Conservation (phyloP, 2,888 invertebrate genomes). For the Mystacides longicornis region DNA sequence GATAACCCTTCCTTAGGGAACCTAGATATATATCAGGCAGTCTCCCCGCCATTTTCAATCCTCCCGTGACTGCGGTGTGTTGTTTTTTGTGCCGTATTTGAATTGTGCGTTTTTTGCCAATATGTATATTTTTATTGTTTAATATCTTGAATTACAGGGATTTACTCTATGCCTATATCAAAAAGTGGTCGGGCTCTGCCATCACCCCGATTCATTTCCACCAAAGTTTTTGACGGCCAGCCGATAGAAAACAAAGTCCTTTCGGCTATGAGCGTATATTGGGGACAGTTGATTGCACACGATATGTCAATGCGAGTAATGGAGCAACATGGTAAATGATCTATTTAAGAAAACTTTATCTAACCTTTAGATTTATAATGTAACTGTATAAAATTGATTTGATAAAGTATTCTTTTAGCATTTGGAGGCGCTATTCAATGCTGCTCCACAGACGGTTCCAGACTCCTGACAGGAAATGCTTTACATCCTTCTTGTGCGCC, state of each 20-base stretch:
- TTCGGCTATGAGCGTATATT: constrained; percentile 60
- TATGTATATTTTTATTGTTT: background rate
- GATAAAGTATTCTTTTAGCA: background rate
- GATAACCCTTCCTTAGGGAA: too few species aligned
- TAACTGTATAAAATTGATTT: background rate
- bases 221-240: constrained; percentile 49
- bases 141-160: constrained; percentile 32
- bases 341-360: background rate
- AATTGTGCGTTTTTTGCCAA: too few species aligned
- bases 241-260: constrained; percentile 45
- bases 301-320: constrained; percentile 60
- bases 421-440: constrained; percentile 45
- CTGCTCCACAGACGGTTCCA: constrained; percentile 41
- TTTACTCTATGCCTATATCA: constrained; percentile 48
- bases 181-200: constrained; percentile 51
- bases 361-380: background rate
- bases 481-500: constrained; percentile 54
- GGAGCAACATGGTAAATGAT: constrained; percentile 43
- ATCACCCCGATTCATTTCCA: constrained; percentile 57
- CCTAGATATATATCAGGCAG: too few species aligned
- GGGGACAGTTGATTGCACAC: constrained; percentile 66
- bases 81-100: too few species aligned
- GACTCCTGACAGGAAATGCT: constrained; percentile 39
- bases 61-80: too few species aligned
- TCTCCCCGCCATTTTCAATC: too few species aligned